phyloP scores from a whole-genome alignment of 2,797 vertebrate species.

The Lacerta bilineata region DNA sequence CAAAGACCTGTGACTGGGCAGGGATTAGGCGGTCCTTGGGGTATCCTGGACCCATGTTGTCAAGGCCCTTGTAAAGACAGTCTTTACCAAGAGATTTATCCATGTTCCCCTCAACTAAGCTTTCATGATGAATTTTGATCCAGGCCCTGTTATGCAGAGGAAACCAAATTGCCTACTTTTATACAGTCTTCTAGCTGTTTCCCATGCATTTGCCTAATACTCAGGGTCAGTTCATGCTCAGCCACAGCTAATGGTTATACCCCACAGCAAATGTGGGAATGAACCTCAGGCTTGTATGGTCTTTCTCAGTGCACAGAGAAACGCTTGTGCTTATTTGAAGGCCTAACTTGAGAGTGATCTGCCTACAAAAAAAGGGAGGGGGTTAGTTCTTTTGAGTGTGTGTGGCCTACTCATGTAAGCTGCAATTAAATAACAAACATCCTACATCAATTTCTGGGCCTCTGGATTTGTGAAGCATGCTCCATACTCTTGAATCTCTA shows the following conservation, averaged over 20 bases:
- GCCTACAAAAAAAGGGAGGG: no score
- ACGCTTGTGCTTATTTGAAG: neutral
- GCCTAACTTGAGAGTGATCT: no score
- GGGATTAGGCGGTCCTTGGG: no score
- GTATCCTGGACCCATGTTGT: no score
- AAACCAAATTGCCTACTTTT: neutral
- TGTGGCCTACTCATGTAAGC: neutral
- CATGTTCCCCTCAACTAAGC: neutral
- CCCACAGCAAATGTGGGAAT: neutral
- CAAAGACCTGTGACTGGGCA: no score
- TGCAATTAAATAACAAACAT: neutral
- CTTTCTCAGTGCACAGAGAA: neutral
- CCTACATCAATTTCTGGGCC: neutral
- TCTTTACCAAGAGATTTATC: neutral
- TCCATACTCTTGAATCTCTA: neutral
- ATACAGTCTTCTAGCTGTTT: neutral
- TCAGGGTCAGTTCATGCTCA: neutral
- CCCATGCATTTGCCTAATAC: neutral
- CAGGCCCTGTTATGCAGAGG: neutral
- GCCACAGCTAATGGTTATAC: neutral
- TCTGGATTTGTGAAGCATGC: neutral
- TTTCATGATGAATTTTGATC: neutral
- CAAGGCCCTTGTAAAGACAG: no score
- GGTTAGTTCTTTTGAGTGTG: no score
- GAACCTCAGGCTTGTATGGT: neutral